Percentiles rank a stretch among this genome's conserved stretches.
These are phyloP conservation scores for Nycticryphes semicollaris DNA, from an alignment of 2,113 vertebrate species.

Conservation along the genomic window DNA sequence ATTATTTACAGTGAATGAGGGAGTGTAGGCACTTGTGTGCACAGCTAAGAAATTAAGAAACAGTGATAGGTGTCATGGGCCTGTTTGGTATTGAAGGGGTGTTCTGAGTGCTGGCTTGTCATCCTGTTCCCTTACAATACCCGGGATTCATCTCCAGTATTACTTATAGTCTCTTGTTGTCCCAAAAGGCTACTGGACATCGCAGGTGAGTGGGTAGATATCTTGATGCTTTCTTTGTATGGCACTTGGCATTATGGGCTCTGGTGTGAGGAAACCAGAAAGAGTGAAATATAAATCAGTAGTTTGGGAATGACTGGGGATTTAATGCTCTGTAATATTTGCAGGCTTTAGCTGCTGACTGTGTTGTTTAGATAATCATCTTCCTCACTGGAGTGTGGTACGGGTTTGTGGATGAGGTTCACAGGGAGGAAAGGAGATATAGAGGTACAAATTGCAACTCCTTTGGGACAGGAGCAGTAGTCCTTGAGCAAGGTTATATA, in stretches of 20 bases:
- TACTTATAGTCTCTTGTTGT: fast-evolving
- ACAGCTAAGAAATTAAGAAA: background rate
- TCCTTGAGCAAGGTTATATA: background rate
- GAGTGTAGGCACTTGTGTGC: fast-evolving
- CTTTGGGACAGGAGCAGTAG: background rate
- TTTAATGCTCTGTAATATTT: background rate
- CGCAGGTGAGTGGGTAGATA: background rate
- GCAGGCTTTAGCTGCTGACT: background rate
- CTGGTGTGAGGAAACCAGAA: background rate
- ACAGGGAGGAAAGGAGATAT: background rate
- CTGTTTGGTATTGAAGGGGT: background rate
- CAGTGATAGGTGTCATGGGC: background rate
- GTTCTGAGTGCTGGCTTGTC: background rate
- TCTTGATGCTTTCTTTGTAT: background rate
- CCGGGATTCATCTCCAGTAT: background rate
- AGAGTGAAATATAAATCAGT: background rate
- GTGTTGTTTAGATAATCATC: background rate
- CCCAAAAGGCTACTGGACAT: background rate
- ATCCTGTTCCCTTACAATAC: background rate
- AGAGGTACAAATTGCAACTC: background rate
- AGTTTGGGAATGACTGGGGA: background rate
- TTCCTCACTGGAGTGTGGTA: fast-evolving
- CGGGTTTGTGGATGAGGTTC: background rate
- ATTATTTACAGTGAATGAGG: background rate
- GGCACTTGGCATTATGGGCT: background rate